A percentile compares a stretch with the other conserved stretches of the same genome.
phyloP scores from a whole-genome alignment of 1,140 invertebrate species.

The Scaptomyza montana region DNA sequence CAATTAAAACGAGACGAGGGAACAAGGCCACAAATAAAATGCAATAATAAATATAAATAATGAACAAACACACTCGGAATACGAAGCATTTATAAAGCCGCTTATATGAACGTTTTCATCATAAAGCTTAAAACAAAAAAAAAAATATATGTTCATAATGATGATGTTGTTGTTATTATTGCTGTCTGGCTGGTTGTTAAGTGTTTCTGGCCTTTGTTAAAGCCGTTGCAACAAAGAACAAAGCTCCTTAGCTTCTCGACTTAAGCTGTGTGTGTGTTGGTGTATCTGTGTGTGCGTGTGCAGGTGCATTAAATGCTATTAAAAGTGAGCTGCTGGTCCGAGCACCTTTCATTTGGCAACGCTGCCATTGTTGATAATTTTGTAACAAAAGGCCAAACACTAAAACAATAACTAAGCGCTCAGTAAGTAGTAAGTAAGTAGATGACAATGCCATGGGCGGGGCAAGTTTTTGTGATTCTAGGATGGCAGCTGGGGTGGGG shows the following conservation, averaged over 20 bases:
- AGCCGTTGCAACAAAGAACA: slow-evolving; percentile 51
- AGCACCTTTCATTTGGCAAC: slow-evolving; percentile 65
- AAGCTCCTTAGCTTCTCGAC: slow-evolving; percentile 55
- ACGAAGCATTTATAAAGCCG: slow-evolving; percentile 70
- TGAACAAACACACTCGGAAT: slow-evolving; percentile 53
- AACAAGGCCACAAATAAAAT: slow-evolving; percentile 3
- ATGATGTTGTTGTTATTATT: slow-evolving; percentile 21
- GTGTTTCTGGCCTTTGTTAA: slow-evolving; percentile 17
- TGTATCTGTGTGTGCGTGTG: slow-evolving; percentile 28
- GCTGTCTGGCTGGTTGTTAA: slow-evolving; percentile 44
- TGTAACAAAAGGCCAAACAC: slow-evolving; percentile 71
- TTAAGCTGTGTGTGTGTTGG: slow-evolving; percentile 10
- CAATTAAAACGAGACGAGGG: slow-evolving; percentile 37
- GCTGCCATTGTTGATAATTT: slow-evolving; percentile 76
- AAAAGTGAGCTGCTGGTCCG: slow-evolving; percentile 27
- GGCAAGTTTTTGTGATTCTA: neutral
- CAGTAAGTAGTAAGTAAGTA: slow-evolving; percentile 80
- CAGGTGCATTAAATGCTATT: slow-evolving; percentile 82
- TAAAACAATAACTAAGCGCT: slow-evolving; percentile 82
- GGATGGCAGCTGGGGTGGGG: neutral
- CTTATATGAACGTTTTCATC: slow-evolving; percentile 40
- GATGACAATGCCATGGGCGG: slow-evolving; percentile 62
- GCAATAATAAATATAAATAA: slow-evolving; percentile 72
- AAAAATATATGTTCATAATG: slow-evolving; percentile 40
- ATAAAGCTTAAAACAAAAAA: slow-evolving; percentile 7